Evolutionary conservation across 2,888 invertebrate species (phyloP).

Genomic region (Gymnocheta viridis): DNA sequence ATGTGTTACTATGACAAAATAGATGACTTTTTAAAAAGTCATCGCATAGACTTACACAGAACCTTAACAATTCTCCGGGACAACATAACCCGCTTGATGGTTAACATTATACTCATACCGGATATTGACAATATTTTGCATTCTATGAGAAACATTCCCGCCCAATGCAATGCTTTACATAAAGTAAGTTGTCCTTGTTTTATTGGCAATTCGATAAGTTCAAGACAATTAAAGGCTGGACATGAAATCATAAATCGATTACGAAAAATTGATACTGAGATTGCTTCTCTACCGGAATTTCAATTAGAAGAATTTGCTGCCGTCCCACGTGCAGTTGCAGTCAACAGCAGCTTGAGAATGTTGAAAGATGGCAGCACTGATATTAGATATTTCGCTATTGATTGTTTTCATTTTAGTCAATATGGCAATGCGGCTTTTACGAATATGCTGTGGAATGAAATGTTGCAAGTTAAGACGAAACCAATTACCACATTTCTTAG

Average conservation of each 20-base stretch:
- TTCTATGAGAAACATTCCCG: constrained; percentile 70
- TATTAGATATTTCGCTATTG: constrained; percentile 83
- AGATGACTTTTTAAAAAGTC: constrained; percentile 80
- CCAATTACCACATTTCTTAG: constrained; percentile 75
- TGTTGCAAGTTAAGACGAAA: constrained; percentile 82
- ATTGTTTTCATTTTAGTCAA: constrained; percentile 86
- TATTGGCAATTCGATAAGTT: constrained; percentile 71
- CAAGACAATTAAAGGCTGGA: constrained; percentile 53
- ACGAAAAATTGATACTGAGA: constrained; percentile 83
- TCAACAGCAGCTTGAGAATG: constrained; percentile 77
- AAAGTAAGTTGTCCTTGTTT: constrained; percentile 76
- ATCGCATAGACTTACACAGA: constrained; percentile 82
- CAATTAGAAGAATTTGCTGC: constrained; percentile 84
- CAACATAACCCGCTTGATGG: constrained; percentile 83
- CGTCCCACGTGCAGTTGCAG: constrained; percentile 82
- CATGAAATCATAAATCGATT: constrained; percentile 76
- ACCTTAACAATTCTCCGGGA: constrained; percentile 83
- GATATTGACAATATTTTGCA: constrained; percentile 72
- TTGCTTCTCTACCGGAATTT: constrained; percentile 80
- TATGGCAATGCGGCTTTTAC: constrained; percentile 83
- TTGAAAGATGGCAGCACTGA: constrained; percentile 81
- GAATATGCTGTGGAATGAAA: constrained; percentile 84
- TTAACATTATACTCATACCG: constrained; percentile 76
- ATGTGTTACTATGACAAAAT: constrained; percentile 83
- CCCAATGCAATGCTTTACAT: constrained; percentile 72